Evolutionary conservation across 1,140 invertebrate genomes (phyloP), one percentile per base, ranked within the genome.

Genomic region (Diorhabda elongata): DNA sequence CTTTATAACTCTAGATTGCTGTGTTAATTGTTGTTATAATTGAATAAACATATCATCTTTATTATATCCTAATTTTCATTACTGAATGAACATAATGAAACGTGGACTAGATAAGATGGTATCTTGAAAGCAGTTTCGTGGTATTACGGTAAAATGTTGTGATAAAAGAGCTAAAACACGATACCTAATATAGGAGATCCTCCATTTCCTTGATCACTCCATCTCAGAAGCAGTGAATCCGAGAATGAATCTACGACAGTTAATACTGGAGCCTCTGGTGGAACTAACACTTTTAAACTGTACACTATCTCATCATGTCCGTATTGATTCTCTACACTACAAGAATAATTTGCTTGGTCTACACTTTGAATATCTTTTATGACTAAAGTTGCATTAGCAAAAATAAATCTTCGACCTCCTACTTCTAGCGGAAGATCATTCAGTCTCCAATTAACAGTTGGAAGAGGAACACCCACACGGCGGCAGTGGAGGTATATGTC

Each of bases 281-380:
- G 90, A 44, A 91, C 90, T 75, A 88, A 84, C 61, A 90, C 86
- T 72, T 87, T 85, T 11, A 89, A 84, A 62, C 82, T 82, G 76
- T 95, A 95, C 1, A 89, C 88, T 67, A 97, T 94, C 76, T 92
- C 89, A 82, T 96, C 95, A 59, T 86, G 87, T 1, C 94, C 94
- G 81, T 95, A 88, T 5, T 85, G 84, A 80, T 98, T 97, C 74
- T 92, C 89, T 3, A 94, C 92, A 41, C 85, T 83, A 79, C 95
- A 98, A 2, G 93, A 91, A 78, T 96, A 97, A 83, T 96, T 95
- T n/a, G 94, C 94, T 76, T 90, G 90, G 80, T 94, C 92, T 41
- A 86, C 86, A 74, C 90, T 86, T 79, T 94, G 91, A 7, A 90
- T 86, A 70, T 90, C 87, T 78, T 87, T 87, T 57, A 94, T 91